Evolutionary conservation across 2,797 vertebrate genomes (phyloP).

Genomic region (Buceros bicornis): DNA sequence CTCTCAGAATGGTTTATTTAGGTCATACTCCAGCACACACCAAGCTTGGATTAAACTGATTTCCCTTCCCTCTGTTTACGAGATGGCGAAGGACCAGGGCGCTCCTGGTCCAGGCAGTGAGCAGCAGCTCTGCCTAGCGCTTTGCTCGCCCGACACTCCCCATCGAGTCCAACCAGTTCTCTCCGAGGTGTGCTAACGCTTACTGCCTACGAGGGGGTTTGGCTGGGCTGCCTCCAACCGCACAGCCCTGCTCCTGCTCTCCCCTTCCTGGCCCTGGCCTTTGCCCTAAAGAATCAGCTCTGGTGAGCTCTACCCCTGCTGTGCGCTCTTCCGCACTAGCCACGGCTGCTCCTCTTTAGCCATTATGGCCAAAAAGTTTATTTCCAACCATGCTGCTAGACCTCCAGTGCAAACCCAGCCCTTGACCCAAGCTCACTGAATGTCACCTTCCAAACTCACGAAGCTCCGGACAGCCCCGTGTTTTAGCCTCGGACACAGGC

Average conservation of each 20-base stretch:
- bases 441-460: not conserved
- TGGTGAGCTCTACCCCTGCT: not conserved
- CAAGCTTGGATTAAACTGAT: not conserved
- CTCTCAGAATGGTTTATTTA: not conserved
- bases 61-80: not conserved
- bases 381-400: not conserved
- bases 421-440: not conserved
- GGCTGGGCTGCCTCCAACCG: not conserved
- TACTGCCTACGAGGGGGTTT: not conserved
- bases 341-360: not conserved
- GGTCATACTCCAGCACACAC: not conserved
- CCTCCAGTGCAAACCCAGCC: not conserved
- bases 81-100: not conserved
- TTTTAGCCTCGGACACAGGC: not conserved
- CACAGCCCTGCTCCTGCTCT: not conserved
- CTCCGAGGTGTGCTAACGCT: not conserved
- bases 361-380: not conserved
- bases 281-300: not conserved
- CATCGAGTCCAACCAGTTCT: not conserved
- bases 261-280: not conserved
- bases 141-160: not conserved
- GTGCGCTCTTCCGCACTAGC: rapidly evolving
- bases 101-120: not conserved
- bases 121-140: not conserved
- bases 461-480: not conserved